Evolutionary conservation across 2,113 vertebrate genomes (phyloP).

Genomic region (Tylochromis polylepis): DNA sequence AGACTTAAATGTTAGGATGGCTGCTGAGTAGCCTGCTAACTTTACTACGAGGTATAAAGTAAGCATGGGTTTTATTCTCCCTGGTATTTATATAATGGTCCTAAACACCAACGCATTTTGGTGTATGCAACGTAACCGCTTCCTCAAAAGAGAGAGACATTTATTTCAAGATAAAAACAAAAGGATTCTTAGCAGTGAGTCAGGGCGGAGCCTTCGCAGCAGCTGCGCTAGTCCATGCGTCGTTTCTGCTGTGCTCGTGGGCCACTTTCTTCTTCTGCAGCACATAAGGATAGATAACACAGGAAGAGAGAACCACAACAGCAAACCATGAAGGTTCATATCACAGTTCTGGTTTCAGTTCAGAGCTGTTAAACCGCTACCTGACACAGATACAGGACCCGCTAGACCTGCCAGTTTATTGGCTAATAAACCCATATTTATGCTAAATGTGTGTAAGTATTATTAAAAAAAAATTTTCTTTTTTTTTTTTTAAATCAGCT

Average conservation of each 20-base stretch:
- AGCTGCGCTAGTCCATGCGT: background rate
- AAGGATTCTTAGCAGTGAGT: background rate
- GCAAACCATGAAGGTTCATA: background rate
- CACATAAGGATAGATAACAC: background rate
- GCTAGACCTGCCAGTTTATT: background rate
- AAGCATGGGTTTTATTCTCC: background rate
- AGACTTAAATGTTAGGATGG: background rate
- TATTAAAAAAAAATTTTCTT: background rate
- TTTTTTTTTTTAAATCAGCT: no score
- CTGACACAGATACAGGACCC: background rate
- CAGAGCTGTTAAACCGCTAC: background rate
- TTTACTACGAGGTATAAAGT: background rate
- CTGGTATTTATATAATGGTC: background rate
- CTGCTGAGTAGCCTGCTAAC: background rate
- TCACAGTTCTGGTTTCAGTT: background rate
- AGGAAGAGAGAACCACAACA: background rate
- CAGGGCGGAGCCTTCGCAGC: background rate
- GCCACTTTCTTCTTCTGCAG: background rate
- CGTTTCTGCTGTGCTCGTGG: background rate
- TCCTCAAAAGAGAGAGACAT: background rate
- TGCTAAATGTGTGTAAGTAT: background rate
- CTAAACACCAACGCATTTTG: background rate
- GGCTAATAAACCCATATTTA: background rate
- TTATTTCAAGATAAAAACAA: background rate
- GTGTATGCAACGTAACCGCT: no score